A percentile compares a stretch with the other conserved stretches of the same genome.
These are phyloP conservation scores for Melieria picta DNA, from an alignment of 2,888 invertebrate genomes.

Conservation along the genomic window DNA sequence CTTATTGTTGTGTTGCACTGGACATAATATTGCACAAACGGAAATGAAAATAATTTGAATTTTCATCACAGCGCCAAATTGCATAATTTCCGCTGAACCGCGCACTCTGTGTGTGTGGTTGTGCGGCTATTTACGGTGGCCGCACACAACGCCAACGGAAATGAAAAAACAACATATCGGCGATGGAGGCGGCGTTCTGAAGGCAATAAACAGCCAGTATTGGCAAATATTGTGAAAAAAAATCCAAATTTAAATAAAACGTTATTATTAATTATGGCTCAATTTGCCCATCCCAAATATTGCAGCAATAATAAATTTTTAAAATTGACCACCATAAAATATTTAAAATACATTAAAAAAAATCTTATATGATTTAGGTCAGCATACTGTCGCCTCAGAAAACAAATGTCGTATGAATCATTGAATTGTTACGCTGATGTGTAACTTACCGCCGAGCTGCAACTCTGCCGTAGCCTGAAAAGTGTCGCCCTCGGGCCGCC, in stretches of 20 bases:
- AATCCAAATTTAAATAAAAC: slow-evolving; percentile 20
- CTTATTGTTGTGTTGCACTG: too few relatives aligned
- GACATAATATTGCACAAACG: slow-evolving; percentile 11
- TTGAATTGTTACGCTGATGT: not conserved
- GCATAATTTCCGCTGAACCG: slow-evolving; percentile 36
- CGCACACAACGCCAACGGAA: not conserved
- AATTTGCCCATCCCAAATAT: slow-evolving; percentile 12
- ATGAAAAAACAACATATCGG: too few relatives aligned
- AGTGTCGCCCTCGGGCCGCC: slow-evolving; percentile 77
- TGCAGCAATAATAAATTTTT: slow-evolving; percentile 1
- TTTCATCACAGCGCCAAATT: slow-evolving; percentile 31
- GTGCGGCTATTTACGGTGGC: not conserved
- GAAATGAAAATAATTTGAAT: slow-evolving; percentile 34
- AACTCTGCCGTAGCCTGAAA: slow-evolving; percentile 81
- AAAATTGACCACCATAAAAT: not conserved
- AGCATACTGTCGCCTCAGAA: not conserved
- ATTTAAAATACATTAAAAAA: not conserved
- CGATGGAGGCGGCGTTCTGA: too few relatives aligned
- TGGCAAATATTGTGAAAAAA: not conserved
- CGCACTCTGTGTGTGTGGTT: slow-evolving; percentile 9
- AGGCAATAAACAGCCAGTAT: too few relatives aligned
- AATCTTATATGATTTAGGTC: too few relatives aligned
- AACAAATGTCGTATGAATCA: too few relatives aligned
- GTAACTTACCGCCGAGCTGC: slow-evolving; percentile 74
- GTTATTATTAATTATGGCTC: slow-evolving; percentile 6